Percentiles rank a stretch among this genome's conserved stretches.
phyloP scores from a whole-genome alignment of 2,113 vertebrate species.

The Gallinago paraguaiae region DNA sequence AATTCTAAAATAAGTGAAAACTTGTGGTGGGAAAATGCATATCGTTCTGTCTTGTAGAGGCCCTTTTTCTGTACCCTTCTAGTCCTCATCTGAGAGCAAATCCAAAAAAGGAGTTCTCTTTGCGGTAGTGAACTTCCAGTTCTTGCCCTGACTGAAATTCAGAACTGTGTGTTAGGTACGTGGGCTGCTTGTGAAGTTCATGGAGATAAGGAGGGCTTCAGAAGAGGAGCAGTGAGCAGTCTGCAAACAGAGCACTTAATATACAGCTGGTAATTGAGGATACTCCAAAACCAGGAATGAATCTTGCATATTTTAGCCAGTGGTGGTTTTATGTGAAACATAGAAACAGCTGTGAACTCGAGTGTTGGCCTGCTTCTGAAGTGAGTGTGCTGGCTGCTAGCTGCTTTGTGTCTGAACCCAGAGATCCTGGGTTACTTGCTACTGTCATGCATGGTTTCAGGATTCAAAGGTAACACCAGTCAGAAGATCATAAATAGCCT shows the following conservation, averaged over 20 bases:
- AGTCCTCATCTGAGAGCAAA: conserved; percentile 32
- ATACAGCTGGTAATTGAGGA: not conserved
- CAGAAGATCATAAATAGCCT: not conserved
- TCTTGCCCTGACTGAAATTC: not conserved
- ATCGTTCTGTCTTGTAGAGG: conserved; percentile 17
- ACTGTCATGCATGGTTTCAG: not conserved
- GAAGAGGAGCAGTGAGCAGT: not conserved
- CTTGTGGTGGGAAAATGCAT: not conserved
- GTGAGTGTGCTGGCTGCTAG: not conserved
- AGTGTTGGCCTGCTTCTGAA: not conserved
- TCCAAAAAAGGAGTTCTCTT: conserved; percentile 67
- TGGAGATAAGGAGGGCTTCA: not conserved
- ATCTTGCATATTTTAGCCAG: not conserved
- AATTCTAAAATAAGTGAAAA: not conserved
- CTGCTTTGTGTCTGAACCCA: not conserved
- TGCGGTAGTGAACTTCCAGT: conserved; percentile 28
- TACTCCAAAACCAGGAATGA: not conserved
- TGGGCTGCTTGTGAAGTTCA: not conserved
- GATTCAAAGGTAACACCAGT: not conserved
- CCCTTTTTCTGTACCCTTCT: conserved; percentile 11
- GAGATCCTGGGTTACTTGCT: not conserved
- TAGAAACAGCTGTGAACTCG: not conserved
- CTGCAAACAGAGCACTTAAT: not conserved
- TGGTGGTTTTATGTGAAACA: not conserved
- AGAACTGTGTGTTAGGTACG: not conserved